These are phyloP conservation scores for Neosilurus mollespiculum DNA, from an alignment of 2,797 vertebrate genomes.

Conservation along the genomic window DNA sequence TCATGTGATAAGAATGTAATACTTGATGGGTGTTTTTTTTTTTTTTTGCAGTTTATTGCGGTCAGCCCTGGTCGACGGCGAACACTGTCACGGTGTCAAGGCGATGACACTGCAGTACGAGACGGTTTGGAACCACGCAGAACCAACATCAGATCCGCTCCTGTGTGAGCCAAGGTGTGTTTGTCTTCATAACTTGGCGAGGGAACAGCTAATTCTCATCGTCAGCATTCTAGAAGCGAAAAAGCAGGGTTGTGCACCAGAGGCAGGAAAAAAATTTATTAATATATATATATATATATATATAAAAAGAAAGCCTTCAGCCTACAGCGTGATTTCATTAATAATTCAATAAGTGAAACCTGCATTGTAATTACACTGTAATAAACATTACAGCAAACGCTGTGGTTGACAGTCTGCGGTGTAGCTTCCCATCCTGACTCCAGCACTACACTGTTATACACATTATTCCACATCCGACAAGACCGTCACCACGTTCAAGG, in stretches of 20 bases:
- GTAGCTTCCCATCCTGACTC: not conserved
- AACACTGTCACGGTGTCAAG: too few relatives aligned
- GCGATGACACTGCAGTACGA: too few relatives aligned
- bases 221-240: not conserved
- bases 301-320: not conserved
- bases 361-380: constrained; percentile 13
- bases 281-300: too few relatives aligned
- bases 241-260: not conserved
- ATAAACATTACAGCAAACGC: not conserved
- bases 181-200: not conserved
- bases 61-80: too few relatives aligned
- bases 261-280: not conserved
- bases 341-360: constrained; percentile 11
- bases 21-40: too few relatives aligned
- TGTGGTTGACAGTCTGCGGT: not conserved
- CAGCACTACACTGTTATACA: not conserved
- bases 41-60: too few relatives aligned
- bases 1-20: too few relatives aligned
- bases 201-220: not conserved
- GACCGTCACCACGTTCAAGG: not conserved
- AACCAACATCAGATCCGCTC: too few relatives aligned
- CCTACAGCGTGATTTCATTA: constrained; percentile 12
- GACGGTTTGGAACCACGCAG: too few relatives aligned
- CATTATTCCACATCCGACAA: not conserved
- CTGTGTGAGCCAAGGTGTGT: not conserved